Evolutionary conservation across 2,888 invertebrate genomes (phyloP).

Genomic region (Athetis lepigone): DNA sequence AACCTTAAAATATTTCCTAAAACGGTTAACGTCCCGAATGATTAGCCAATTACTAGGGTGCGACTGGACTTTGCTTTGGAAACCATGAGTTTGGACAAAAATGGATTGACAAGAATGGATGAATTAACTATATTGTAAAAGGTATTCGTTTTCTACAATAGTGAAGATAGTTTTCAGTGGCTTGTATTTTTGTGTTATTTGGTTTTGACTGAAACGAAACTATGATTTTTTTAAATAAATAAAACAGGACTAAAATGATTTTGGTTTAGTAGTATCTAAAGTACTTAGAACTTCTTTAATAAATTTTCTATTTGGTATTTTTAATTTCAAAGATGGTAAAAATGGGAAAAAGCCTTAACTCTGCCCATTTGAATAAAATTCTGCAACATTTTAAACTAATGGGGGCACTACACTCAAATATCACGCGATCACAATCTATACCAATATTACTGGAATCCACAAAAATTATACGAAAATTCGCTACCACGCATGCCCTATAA

Average conservation of each 20-base stretch:
- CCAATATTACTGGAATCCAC: constrained; percentile 74
- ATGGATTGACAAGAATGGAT: not conserved
- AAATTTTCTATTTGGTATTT: not conserved
- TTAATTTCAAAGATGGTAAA: no score
- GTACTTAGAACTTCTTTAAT: no score
- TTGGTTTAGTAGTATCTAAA: not conserved
- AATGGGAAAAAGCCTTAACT: not conserved
- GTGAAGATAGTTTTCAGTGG: no score
- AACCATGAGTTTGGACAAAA: constrained; percentile 20
- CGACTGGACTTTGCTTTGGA: constrained; percentile 46
- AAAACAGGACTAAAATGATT: not conserved
- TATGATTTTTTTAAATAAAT: not conserved
- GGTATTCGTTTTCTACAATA: not conserved
- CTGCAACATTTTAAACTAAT: constrained; percentile 31
- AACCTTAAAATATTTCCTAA: constrained; percentile 86
- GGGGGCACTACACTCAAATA: constrained; percentile 53
- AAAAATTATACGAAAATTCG: constrained; percentile 77
- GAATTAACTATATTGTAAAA: not conserved
- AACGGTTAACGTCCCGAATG: constrained; percentile 84
- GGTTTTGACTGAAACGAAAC: not conserved
- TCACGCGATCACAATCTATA: constrained; percentile 80
- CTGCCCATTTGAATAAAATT: constrained; percentile 3
- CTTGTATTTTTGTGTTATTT: not conserved
- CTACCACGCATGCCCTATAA: constrained; percentile 83
- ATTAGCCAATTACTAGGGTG: constrained; percentile 69